A percentile compares a stretch with the other conserved stretches of the same genome.
Conservation (phyloP, 2,888 invertebrate species). For the Auanema sp. region DNA sequence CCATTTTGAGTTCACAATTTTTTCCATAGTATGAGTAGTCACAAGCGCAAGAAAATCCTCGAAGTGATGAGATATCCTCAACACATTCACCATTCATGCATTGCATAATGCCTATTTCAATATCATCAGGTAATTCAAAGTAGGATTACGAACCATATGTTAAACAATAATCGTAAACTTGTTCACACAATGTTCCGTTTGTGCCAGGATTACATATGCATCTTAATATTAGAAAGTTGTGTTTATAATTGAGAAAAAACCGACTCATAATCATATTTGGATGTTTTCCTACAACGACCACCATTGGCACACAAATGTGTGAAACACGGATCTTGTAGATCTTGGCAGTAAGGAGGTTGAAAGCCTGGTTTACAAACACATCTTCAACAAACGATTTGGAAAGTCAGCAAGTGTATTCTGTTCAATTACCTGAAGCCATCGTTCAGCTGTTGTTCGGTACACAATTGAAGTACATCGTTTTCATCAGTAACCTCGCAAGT, state of each 20-base stretch:
- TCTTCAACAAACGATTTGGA: conserved; percentile 19
- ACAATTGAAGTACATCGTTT: conserved; percentile 16
- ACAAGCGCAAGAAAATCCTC: conserved; percentile 18
- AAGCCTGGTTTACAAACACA: conserved; percentile 33
- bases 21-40: conserved; percentile 4
- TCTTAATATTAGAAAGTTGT: conserved; percentile 19
- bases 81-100: conserved; percentile 13
- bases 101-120: conserved; percentile 1
- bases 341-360: conserved; percentile 15
- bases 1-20: conserved; percentile 7
- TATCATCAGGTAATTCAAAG: neutral
- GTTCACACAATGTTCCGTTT: conserved; percentile 33
- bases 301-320: conserved; percentile 16
- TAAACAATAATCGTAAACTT: conserved; percentile 28
- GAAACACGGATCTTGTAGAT: conserved; percentile 15
- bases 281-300: conserved; percentile 5
- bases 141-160: conserved; percentile 24
- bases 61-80: conserved; percentile 5
- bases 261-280: conserved; percentile 18
- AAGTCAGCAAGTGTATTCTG: neutral
- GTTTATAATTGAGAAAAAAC: neutral
- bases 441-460: conserved; percentile 10
- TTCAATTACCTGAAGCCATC: conserved; percentile 15
- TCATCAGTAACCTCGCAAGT: conserved; percentile 18
- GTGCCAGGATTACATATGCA: conserved; percentile 39